Conservation (phyloP, 2,888 invertebrate genomes). For the Lypha dubia region DNA sequence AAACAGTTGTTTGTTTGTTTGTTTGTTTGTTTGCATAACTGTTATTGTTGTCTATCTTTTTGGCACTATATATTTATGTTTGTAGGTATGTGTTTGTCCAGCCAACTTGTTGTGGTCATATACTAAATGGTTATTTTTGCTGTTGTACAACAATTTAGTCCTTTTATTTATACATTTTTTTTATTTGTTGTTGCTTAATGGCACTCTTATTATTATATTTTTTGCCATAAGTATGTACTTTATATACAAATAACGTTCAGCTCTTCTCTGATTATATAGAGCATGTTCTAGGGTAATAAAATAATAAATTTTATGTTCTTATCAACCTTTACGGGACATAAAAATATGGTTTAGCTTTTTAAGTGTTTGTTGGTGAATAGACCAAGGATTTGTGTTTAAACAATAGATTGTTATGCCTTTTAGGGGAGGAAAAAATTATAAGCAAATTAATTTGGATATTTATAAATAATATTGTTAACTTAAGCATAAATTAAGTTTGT, state of each 20-base stretch:
- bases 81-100: too few species aligned
- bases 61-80: neutral
- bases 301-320: slow-evolving; percentile 44
- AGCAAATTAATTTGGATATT: neutral
- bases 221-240: slow-evolving; percentile 4
- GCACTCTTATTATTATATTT: slow-evolving; percentile 36
- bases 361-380: neutral
- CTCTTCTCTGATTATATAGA: slow-evolving; percentile 15
- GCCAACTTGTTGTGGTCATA: slow-evolving; percentile 48
- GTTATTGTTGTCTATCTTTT: neutral
- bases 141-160: neutral
- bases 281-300: slow-evolving; percentile 43
- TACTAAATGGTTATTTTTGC: slow-evolving; percentile 29
- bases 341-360: neutral
- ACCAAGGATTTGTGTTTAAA: neutral
- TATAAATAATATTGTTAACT: neutral
- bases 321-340: neutral
- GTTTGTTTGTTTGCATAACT: slow-evolving; percentile 14
- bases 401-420: neutral
- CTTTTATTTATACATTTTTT: slow-evolving; percentile 18
- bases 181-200: slow-evolving; percentile 28
- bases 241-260: neutral
- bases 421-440: neutral
- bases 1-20: slow-evolving; percentile 13
- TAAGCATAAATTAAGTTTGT: neutral